phyloP scores from a whole-genome alignment of 2,113 vertebrate genomes.

The Trichechus manatus region DNA sequence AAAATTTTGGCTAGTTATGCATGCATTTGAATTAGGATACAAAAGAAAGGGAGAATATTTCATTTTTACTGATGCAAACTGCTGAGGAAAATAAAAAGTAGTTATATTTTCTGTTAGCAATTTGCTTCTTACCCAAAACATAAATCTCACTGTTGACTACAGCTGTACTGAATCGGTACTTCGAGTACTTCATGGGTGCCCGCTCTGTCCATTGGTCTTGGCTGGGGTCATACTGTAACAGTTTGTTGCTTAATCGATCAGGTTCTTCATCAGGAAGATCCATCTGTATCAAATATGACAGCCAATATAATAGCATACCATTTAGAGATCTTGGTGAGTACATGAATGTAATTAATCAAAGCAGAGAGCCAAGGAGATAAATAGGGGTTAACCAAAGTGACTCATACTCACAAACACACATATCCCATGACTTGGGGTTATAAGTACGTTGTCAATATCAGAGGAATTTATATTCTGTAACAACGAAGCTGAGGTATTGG shows the following conservation, averaged over 20 bases:
- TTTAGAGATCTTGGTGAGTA: constrained; percentile 76
- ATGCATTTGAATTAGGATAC: not conserved
- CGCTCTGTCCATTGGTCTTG: constrained; percentile 94
- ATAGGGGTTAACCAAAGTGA: constrained; percentile 76
- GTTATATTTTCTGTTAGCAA: constrained; percentile 76
- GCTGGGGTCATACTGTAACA: constrained; percentile 93
- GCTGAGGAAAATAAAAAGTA: constrained; percentile 77
- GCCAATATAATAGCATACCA: constrained; percentile 77
- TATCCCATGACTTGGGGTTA: constrained; percentile 69
- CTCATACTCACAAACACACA: constrained; percentile 61
- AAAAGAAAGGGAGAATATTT: constrained; percentile 72
- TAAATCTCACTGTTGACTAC: constrained; percentile 94
- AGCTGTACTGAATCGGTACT: constrained; percentile 95
- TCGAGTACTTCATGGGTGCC: constrained; percentile 95
- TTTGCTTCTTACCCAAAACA: constrained; percentile 93
- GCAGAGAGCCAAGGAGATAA: constrained; percentile 82
- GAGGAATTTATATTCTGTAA: constrained; percentile 46
- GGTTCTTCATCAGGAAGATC: constrained; percentile 96
- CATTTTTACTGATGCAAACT: constrained; percentile 74
- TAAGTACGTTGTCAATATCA: not conserved
- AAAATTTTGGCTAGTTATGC: not conserved
- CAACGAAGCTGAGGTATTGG: constrained; percentile 48
- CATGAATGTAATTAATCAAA: constrained; percentile 81
- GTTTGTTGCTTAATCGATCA: constrained; percentile 95
- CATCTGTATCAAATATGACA: constrained; percentile 90